Percentiles rank a stretch among this genome's conserved stretches.
Evolutionary conservation across 2,888 invertebrate genomes (phyloP).

Genomic region (Miltochrista miniata): DNA sequence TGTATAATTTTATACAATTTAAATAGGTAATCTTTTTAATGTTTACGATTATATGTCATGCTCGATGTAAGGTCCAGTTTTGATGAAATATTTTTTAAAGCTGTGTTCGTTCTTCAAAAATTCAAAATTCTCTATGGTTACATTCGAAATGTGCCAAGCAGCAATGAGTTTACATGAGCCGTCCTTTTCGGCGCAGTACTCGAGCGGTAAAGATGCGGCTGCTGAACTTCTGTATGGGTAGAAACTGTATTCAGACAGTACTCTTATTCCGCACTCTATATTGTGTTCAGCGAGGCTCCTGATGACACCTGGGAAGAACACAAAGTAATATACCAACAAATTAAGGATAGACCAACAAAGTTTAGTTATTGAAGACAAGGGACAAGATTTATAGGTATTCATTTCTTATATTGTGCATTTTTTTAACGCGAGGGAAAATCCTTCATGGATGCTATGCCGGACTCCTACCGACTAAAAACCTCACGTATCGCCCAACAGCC

Average conservation of each 20-base stretch:
- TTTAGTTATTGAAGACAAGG: too few relatives aligned
- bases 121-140: conserved; percentile 69
- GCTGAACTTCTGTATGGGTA: conserved; percentile 55
- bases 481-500: too few relatives aligned
- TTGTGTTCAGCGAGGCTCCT: conserved; percentile 58
- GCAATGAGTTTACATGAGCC: conserved; percentile 66
- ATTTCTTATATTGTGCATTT: too few relatives aligned
- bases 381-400: too few relatives aligned
- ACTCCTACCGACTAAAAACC: too few relatives aligned
- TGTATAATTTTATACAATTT: too few relatives aligned
- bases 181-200: conserved; percentile 65
- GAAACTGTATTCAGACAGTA: conserved; percentile 67
- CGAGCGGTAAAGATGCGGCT: conserved; percentile 49
- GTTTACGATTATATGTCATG: neutral
- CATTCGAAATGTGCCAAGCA: conserved; percentile 72
- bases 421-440: too few relatives aligned
- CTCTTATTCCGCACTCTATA: conserved; percentile 59
- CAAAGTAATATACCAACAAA: neutral
- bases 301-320: conserved; percentile 50
- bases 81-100: conserved; percentile 66
- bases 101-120: conserved; percentile 61
- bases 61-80: conserved; percentile 33
- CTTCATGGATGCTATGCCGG: too few relatives aligned
- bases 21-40: too few relatives aligned
- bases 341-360: too few relatives aligned